Base-by-base conservation (phyloP, 2,888 invertebrate species). In the Cataglyphis rosenhaueri region DNA sequence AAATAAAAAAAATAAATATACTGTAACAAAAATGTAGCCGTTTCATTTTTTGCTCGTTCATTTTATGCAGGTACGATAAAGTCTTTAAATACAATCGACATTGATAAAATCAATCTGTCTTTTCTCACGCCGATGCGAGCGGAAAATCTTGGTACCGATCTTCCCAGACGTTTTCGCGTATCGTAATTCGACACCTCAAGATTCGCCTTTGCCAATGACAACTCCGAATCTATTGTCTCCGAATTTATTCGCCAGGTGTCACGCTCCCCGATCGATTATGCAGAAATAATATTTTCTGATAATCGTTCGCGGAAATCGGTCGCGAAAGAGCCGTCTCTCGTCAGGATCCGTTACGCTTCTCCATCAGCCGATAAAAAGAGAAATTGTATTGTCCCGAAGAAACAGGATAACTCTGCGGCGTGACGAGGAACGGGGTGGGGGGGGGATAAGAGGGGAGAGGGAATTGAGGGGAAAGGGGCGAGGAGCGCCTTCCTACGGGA, bases 221-320 rank as follows among this genome's bases (percentile, higher is more conserved):
- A 41, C 38, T 10, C 12, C 41, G 57, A n/a, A 48, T n/a, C n/a
- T 48, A 48, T 76, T 78, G 86, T 68, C 70, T 59, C 25, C n/a
- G 68, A 74, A 82, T 74, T 81, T 81, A 84, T 84, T 74, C 84
- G 65, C 79, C 87, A 85, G 82, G 78, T 84, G 88, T 48, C 68
- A 29, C 64, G 73, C 64, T 66, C 73, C 18, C 75, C 38, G 82
- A 86, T 89, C 86, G 91, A 92, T 92, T 92, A 92, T 92, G 91
- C 91, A 91, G 86, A 89, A 91, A 92, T 91, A 92, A 92, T 92
- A 92, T 92, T 92, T 92, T 91, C 87, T 89, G 91, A 92, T 92
- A 92, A 92, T 92, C 88, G 86, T 25, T 81, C 87, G 85, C 59
- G 83, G 78, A 85, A 86, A 88, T 82, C 85, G 84, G 64, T 70